Conservation (phyloP, 2,113 vertebrate species). For the Protomyctophum bolini region DNA sequence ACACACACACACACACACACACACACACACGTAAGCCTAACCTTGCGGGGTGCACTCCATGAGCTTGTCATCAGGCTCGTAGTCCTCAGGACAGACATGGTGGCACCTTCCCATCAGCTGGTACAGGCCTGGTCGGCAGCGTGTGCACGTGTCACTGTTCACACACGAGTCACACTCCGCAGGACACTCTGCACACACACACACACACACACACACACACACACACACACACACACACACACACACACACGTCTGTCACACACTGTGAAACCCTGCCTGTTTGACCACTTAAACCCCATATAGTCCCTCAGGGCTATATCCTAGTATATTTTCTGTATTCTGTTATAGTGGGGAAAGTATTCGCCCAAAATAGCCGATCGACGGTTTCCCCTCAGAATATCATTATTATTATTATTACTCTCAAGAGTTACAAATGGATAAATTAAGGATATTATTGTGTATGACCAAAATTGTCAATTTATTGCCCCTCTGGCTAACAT, state of each 20-base stretch:
- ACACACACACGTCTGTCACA: background rate
- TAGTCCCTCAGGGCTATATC: too few relatives aligned
- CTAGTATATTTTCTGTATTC: too few relatives aligned
- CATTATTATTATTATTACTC: too few relatives aligned
- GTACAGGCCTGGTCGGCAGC: slow-evolving; percentile 91
- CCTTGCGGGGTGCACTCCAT: slow-evolving; percentile 92
- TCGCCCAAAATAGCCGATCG: too few relatives aligned
- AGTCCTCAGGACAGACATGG: slow-evolving; percentile 90
- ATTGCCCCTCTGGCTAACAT: background rate
- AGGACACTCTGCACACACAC: slow-evolving; percentile 87
- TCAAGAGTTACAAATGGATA: too few relatives aligned
- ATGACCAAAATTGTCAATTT: too few relatives aligned
- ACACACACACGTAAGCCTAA: slow-evolving; percentile 55
- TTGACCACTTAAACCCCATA: too few relatives aligned
- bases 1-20: slow-evolving; percentile 7
- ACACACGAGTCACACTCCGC: slow-evolving; percentile 93
- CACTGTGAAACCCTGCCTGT: background rate
- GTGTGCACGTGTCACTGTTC: slow-evolving; percentile 91
- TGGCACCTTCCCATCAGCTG: slow-evolving; percentile 90
- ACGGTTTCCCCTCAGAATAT: too few relatives aligned
- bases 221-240: slow-evolving; percentile 10
- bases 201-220: slow-evolving; percentile 9
- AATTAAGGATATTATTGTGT: too few relatives aligned
- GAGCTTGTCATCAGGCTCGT: slow-evolving; percentile 89
- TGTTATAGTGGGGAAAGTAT: too few relatives aligned